Evolutionary conservation across 1,140 invertebrate genomes (phyloP), one percentile per base, ranked within the genome.

Genomic region (Drosophila lowei): DNA sequence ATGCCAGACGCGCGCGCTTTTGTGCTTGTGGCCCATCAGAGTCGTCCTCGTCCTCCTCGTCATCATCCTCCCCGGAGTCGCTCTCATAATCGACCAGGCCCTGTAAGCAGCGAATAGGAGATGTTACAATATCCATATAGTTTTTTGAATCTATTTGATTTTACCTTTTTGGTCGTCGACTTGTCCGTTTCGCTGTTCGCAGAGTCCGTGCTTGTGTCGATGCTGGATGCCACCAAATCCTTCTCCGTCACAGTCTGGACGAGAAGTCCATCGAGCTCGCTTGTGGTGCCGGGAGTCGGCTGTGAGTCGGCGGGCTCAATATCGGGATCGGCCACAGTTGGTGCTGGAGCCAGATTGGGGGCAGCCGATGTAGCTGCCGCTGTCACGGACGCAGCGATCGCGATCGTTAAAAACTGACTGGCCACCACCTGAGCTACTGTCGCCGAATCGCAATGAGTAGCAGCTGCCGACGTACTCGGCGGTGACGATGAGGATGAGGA

Each of bases 11-110:
- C 55, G 86, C 78, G 58, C 91, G 90, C 66, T 91, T 91, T 73
- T 90, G 90, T 77, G 81, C 74, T 72, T 89, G 91, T 58, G 80
- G 71, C 41, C 84, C 88, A 60, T 90, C 92, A 55, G 70, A 71
- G 50, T 94, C 94, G 50, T 94, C 94, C 25, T 94, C 94, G 46
- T 97, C 96, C 62, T 97, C 96, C 55, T 98, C 97, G 68, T 98
- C 97, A 77, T 98, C 97, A 74, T 98, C 98, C 78, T 98, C 97
- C 79, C 98, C 97, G 0, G 96, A 97, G 92, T 98, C 97, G 59
- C 97, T 97, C 90, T 98, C 97, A 91, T 99, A 99, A 91, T 99
- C 98, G 23, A 98, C 97, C 71, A 99, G 94, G 77, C 97, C 97
- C 97, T 98, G 47, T 5, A 46, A n/a, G 30, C 3, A 15, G 7